These are phyloP conservation scores for Phallusia fumigata DNA, from an alignment of 23 tunicate genomes.

Conservation along the genomic window DNA sequence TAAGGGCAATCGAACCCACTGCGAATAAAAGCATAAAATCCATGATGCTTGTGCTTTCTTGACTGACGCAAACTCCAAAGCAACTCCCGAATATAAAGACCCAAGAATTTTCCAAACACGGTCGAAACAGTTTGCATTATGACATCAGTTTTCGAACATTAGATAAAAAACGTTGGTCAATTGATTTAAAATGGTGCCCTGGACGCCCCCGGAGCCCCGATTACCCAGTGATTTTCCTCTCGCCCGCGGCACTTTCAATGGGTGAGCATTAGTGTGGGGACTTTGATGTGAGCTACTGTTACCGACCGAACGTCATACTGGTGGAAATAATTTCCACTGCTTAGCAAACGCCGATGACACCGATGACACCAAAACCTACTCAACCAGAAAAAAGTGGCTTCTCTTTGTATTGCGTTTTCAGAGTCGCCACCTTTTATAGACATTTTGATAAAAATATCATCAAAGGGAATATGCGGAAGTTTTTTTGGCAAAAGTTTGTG, in stretches of 20 bases:
- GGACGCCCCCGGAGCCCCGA: not conserved
- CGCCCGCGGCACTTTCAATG: conserved; percentile 2
- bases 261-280: not conserved
- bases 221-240: conserved; percentile 6
- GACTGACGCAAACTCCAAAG: no score
- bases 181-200: not conserved
- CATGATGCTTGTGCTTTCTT: no score
- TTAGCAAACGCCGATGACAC: not conserved
- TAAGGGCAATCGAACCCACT: no score
- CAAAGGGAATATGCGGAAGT: no score
- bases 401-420: no score
- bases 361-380: not conserved
- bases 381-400: not conserved
- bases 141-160: not conserved
- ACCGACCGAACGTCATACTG: not conserved
- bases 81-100: no score
- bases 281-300: not conserved
- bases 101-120: not conserved
- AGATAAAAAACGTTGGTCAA: not conserved
- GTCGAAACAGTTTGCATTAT: not conserved
- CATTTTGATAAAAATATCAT: no score
- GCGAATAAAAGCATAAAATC: no score
- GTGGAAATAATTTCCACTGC: conserved; percentile 1
- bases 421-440: no score
- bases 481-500: no score